Percentiles rank a stretch among this genome's conserved stretches.
Conservation (phyloP, 2,113 vertebrate genomes). For the Oryzias woworae region DNA sequence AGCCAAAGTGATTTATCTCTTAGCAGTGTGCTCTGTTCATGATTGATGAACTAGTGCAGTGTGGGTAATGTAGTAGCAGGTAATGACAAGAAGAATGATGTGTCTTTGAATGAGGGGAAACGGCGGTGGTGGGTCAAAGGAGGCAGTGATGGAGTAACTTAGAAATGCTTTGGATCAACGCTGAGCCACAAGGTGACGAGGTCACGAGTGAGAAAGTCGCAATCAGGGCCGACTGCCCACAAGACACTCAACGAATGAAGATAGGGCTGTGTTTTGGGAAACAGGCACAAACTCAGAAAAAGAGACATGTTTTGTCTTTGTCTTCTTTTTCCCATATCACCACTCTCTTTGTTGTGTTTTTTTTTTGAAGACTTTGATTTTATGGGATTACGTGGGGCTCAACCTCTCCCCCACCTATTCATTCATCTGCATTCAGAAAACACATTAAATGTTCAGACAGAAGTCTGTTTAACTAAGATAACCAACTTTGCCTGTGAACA, state of each 20-base stretch:
- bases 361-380: constrained; percentile 21
- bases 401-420: constrained; percentile 43
- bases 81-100: constrained; percentile 50
- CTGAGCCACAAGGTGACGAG: constrained; percentile 15
- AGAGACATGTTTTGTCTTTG: constrained; percentile 56
- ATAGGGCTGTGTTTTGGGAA: constrained; percentile 25
- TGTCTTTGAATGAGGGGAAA: constrained; percentile 16
- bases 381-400: constrained; percentile 18
- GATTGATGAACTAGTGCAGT: constrained; percentile 64
- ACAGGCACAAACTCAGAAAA: constrained; percentile 24
- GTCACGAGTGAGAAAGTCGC: constrained; percentile 12
- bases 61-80: constrained; percentile 66
- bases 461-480: constrained; percentile 11
- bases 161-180: constrained; percentile 9
- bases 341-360: constrained; percentile 32
- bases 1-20: constrained; percentile 55
- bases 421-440: constrained; percentile 24
- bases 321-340: constrained; percentile 32
- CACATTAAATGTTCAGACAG: constrained; percentile 1
- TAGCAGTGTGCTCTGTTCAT: constrained; percentile 40
- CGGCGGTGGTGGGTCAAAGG: background rate
- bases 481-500: background rate
- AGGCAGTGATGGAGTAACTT: constrained; percentile 2
- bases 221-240: constrained; percentile 14
- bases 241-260: constrained; percentile 34